These are phyloP conservation scores for Andinoacara biseriatus DNA, from an alignment of 2,113 vertebrate genomes.

Conservation along the genomic window DNA sequence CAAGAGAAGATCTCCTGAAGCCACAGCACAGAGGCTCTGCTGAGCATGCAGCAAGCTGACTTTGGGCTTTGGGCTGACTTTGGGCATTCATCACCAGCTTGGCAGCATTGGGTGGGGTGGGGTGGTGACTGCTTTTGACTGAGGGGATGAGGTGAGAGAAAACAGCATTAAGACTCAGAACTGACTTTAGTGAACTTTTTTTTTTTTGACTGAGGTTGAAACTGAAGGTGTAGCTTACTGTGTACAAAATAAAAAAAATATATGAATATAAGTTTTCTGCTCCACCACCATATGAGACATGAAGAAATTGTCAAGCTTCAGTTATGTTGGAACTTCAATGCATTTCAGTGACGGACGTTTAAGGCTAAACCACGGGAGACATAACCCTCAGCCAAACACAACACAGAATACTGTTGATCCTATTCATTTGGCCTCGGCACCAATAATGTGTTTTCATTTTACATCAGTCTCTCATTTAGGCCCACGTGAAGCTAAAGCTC, in stretches of 20 bases:
- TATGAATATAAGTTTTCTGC: constrained; percentile 1
- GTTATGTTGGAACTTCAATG: not conserved
- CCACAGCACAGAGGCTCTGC: not conserved
- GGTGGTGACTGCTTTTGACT: constrained; percentile 53
- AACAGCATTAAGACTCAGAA: constrained; percentile 55
- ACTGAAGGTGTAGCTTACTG: constrained; percentile 42
- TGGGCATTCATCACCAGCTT: constrained; percentile 59
- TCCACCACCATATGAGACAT: not conserved
- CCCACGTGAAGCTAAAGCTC: not conserved
- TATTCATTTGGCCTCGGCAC: not conserved
- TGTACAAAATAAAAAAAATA: constrained; percentile 16
- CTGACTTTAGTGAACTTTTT: constrained; percentile 34
- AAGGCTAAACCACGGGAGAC: not conserved
- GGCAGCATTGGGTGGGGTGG: constrained; percentile 33
- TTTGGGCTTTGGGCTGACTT: not conserved
- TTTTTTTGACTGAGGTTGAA: constrained; percentile 10
- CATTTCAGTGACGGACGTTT: constrained; percentile 1
- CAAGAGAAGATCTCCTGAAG: constrained; percentile 28
- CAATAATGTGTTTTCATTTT: constrained; percentile 8
- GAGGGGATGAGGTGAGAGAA: constrained; percentile 51
- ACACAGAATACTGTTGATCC: not conserved
- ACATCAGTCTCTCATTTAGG: not conserved
- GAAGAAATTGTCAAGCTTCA: constrained; percentile 4
- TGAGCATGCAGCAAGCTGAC: constrained; percentile 17
- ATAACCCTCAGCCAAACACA: not conserved